phyloP scores from a whole-genome alignment of 2,888 invertebrate species.

The Lissocephala sabroskyi region DNA sequence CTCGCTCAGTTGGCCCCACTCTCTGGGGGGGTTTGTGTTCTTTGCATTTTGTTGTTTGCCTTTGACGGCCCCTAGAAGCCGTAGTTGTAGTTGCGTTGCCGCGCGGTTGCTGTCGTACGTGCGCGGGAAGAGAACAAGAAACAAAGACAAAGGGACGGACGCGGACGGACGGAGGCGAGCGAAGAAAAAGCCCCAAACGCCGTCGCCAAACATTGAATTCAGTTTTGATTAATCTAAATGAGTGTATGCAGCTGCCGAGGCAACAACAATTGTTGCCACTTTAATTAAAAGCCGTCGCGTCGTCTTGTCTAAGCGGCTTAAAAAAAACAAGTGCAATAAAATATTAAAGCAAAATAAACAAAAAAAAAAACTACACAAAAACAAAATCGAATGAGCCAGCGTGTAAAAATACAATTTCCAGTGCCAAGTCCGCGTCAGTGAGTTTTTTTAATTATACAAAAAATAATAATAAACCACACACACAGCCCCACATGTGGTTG shows the following conservation, averaged over 20 bases:
- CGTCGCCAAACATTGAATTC: too few relatives aligned
- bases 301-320: slow-evolving; percentile 14
- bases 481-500: slow-evolving; percentile 10
- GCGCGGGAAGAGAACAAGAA: slow-evolving; percentile 13
- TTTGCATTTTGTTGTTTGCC: slow-evolving; percentile 29
- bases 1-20: too few relatives aligned
- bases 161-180: too few relatives aligned
- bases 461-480: neutral
- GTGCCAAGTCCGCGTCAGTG: slow-evolving; percentile 25
- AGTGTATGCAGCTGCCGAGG: slow-evolving; percentile 35
- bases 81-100: slow-evolving; percentile 59
- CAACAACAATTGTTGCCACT: slow-evolving; percentile 21
- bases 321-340: slow-evolving; percentile 23
- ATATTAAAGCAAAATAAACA: slow-evolving; percentile 13
- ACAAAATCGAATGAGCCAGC: slow-evolving; percentile 16
- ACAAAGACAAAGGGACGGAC: slow-evolving; percentile 19
- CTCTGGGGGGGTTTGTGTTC: too few relatives aligned
- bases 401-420: slow-evolving; percentile 24
- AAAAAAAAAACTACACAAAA: slow-evolving; percentile 23
- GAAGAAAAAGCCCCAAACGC: slow-evolving; percentile 17
- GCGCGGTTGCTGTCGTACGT: slow-evolving; percentile 15
- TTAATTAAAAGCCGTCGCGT: slow-evolving; percentile 27
- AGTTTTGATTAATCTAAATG: slow-evolving; percentile 54
- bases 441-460: slow-evolving; percentile 24
- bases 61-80: slow-evolving; percentile 41